Evolutionary conservation across 1,140 invertebrate genomes (phyloP).

Genomic region (Bombus soroeensis): DNA sequence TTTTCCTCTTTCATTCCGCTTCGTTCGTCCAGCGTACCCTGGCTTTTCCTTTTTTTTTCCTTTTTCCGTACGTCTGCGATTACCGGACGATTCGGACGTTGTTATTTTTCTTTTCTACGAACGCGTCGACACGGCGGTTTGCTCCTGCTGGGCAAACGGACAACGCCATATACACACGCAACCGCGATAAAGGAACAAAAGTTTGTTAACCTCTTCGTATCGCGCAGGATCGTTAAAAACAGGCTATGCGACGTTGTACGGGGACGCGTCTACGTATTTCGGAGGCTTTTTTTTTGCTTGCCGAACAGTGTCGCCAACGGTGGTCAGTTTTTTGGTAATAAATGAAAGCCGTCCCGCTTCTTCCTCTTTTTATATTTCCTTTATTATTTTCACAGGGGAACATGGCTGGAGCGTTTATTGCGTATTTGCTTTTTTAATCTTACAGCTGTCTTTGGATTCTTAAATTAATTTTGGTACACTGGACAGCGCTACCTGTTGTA

Average conservation of each 20-base stretch:
- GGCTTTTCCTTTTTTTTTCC: not conserved
- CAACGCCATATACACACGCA: not conserved
- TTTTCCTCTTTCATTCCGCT: not conserved
- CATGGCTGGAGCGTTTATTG: not conserved
- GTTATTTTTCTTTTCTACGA: conserved; percentile 35
- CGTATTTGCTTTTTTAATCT: not conserved
- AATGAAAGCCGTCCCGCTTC: not conserved
- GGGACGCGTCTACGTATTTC: not conserved
- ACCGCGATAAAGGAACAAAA: conserved; percentile 65
- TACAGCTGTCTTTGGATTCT: not conserved
- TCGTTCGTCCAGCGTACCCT: not conserved
- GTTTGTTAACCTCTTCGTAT: conserved; percentile 72
- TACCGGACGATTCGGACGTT: not conserved
- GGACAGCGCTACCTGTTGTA: not conserved
- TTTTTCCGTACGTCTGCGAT: conserved; percentile 14
- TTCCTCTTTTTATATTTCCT: not conserved
- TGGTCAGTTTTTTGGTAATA: not conserved
- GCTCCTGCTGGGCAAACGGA: not conserved
- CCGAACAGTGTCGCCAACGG: not conserved
- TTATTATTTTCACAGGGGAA: not conserved
- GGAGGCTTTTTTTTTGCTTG: not conserved
- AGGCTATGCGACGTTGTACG: not conserved
- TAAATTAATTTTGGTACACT: not conserved
- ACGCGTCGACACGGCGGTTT: conserved; percentile 8
- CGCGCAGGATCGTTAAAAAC: conserved; percentile 50